Evolutionary conservation across 2,113 vertebrate genomes (phyloP).

Genomic region (Scolopax mira): DNA sequence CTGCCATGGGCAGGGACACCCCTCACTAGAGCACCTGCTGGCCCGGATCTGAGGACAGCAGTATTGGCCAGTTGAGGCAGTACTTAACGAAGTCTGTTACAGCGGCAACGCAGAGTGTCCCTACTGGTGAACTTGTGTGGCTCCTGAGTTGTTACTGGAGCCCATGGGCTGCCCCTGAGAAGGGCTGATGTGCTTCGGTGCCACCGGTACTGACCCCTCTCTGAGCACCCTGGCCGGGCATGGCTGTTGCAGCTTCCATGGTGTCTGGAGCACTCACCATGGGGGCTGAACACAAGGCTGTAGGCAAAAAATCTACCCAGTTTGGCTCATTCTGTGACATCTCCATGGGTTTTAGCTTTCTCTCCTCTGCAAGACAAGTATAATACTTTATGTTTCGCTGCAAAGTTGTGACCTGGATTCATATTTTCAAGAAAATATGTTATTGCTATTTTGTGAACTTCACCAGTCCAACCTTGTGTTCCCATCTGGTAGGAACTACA

Average conservation of each 20-base stretch:
- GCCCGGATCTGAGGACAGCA: too few relatives aligned
- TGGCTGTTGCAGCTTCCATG: fast-evolving
- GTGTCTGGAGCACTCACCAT: fast-evolving
- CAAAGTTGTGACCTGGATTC: not conserved
- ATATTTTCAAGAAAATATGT: not conserved
- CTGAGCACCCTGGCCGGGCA: not conserved
- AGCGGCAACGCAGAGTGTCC: not conserved
- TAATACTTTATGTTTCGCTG: not conserved
- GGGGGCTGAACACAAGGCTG: not conserved
- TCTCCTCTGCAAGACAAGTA: not conserved
- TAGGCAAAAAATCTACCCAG: not conserved
- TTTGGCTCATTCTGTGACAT: not conserved
- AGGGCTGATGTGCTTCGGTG: not conserved
- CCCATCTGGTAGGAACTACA: not conserved
- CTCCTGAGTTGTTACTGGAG: not conserved
- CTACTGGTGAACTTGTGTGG: not conserved
- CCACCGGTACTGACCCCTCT: fast-evolving
- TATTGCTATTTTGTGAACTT: not conserved
- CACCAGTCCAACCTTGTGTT: not conserved
- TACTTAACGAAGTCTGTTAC: not conserved
- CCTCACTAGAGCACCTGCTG: not conserved
- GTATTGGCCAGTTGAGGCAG: fast-evolving
- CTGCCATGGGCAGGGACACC: too few relatives aligned
- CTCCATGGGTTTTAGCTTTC: not conserved
- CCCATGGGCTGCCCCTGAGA: not conserved